Evolutionary conservation across 1,140 invertebrate species (phyloP), one percentile per base, ranked within the genome.

Genomic region (Arion vulgaris): DNA sequence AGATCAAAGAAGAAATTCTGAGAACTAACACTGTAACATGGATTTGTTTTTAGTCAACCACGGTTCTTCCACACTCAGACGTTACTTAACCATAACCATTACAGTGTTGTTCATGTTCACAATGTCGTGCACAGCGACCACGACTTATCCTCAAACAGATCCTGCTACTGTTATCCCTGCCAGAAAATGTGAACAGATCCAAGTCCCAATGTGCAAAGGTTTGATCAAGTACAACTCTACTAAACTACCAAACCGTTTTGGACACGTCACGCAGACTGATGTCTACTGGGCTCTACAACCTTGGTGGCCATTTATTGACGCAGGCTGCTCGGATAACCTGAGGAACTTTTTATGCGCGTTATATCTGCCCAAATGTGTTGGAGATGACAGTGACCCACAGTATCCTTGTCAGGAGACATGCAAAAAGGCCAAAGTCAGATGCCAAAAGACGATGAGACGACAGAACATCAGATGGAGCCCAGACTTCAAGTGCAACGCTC

Each of bases 291-390:
- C 86, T 13, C 77, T 87, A 36, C 84, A 87, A 79, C 86, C 82
- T 26, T 87, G 84, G 84, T 87, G 86, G 86, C 86, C 86, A 41
- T 87, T 85, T 81, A 85, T 85, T 68, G 86, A 87, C 79, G 78
- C 83, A 38, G 84, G 83, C 38, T 87, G 86, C 74, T 87, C 86
- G 1, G 72, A 83, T 38, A 87, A 87, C 73, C 66, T 87, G 49
- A 71, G 86, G 36, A 82, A 78, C n/a, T 81, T 85, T 34, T 73
- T 85, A 26, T 87, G 86, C 74, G 84, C 77, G 23, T 49, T 84
- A 0, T 87, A 85, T 68, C 74, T 87, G 36, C 86, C 86, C 38
- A 38, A 45, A 15, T 81, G 80, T n/a, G 51, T n/a, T 4, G 57
- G 62, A 5, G 66, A 78, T 11, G 57, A 69, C 17, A 26, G 38